Percentiles rank a stretch among this genome's conserved stretches.
Conservation (phyloP, 2,888 invertebrate genomes). For the Phytoseiulus persimilis region DNA sequence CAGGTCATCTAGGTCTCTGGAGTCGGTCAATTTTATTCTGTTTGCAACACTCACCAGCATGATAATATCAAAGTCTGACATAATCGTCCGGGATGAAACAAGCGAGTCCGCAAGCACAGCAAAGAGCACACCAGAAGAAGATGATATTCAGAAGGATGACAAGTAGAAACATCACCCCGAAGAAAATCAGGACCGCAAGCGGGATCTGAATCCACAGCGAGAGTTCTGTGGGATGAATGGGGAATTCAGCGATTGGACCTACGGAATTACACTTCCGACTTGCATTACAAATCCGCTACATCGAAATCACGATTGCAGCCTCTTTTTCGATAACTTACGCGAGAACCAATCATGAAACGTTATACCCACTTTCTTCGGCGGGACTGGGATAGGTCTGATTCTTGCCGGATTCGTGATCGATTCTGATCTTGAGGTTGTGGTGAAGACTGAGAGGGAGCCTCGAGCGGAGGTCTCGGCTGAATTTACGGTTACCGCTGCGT, state of each 20-base stretch:
- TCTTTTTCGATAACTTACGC: neutral
- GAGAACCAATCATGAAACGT: slow-evolving; percentile 18
- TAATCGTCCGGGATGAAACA: slow-evolving; percentile 14
- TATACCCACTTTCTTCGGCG: neutral
- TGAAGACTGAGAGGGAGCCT: no score
- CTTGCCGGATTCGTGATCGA: no score
- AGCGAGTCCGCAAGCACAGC: slow-evolving; percentile 9
- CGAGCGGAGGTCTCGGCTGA: no score
- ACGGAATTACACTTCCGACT: neutral
- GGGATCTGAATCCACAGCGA: neutral
- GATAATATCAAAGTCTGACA: neutral
- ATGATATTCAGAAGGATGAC: neutral
- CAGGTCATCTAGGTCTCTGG: no score
- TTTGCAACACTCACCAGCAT: neutral
- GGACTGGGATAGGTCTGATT: neutral
- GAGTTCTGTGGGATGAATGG: neutral
- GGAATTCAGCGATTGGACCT: neutral
- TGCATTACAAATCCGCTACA: no score
- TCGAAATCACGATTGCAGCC: no score
- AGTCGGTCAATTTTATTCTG: neutral
- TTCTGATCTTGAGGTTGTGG: no score
- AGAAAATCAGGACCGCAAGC: neutral
- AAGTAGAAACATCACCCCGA: neutral
- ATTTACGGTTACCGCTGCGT: neutral
- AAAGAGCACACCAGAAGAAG: neutral